Evolutionary conservation across 2,113 vertebrate genomes (phyloP).

Genomic region (Diadophis punctatus): DNA sequence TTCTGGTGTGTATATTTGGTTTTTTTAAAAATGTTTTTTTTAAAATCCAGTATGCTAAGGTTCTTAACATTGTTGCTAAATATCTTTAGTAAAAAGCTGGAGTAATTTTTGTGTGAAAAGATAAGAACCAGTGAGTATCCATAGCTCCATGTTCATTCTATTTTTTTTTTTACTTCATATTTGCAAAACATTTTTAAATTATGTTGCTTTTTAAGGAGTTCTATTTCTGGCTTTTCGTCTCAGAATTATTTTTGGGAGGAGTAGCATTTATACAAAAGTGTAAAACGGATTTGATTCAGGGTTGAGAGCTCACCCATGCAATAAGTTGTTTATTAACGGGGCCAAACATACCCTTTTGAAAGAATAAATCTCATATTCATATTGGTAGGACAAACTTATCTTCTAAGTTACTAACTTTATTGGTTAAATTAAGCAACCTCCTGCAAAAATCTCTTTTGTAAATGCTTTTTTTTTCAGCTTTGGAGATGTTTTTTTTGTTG

Average conservation of each 20-base stretch:
- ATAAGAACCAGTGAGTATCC: conserved; percentile 92
- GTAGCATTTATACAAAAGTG: conserved; percentile 61
- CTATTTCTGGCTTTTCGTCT: conserved; percentile 66
- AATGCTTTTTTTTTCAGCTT: conserved; percentile 52
- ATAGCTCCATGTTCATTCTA: conserved; percentile 87
- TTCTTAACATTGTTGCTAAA: conserved; percentile 77
- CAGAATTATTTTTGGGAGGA: conserved; percentile 58
- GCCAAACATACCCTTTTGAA: not conserved
- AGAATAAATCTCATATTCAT: not conserved
- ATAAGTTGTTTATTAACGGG: conserved; percentile 30
- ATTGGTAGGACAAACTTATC: not conserved
- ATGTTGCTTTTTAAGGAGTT: conserved; percentile 73
- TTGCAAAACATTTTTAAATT: conserved; percentile 72
- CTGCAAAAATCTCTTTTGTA: conserved; percentile 35
- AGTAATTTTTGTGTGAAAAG: conserved; percentile 87
- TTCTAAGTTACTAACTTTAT: conserved; percentile 42
- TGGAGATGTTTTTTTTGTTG: conserved; percentile 55
- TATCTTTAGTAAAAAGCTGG: conserved; percentile 88
- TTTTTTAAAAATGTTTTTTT: conserved; percentile 35
- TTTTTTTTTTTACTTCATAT: conserved; percentile 63
- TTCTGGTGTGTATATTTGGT: conserved; percentile 58
- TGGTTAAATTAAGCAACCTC: conserved; percentile 63
- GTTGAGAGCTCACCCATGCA: conserved; percentile 62
- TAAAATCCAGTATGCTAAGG: conserved; percentile 53
- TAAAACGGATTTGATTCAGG: conserved; percentile 67